These are phyloP conservation scores for Aldrovandia affinis DNA, from an alignment of 2,797 vertebrate genomes.

Conservation along the genomic window DNA sequence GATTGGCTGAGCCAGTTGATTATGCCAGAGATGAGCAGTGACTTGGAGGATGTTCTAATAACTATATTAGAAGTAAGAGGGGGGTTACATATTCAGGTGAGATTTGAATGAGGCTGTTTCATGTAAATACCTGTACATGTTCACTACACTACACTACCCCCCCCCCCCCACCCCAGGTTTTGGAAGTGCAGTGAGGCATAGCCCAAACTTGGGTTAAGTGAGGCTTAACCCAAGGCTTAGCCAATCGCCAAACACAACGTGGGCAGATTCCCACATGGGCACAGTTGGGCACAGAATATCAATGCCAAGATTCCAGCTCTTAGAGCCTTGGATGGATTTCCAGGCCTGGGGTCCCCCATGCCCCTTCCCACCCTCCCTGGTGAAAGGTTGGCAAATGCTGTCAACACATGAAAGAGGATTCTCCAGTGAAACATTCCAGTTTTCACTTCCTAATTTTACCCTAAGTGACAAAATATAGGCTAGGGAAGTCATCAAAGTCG, in stretches of 20 bases:
- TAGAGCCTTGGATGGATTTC: slow-evolving; percentile 25
- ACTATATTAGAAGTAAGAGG: slow-evolving; percentile 9
- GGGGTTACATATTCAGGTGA: slow-evolving; percentile 36
- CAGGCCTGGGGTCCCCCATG: neutral
- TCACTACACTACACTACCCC: slow-evolving; percentile 49
- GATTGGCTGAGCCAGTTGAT: neutral
- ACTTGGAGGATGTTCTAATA: neutral
- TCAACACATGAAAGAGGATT: slow-evolving; percentile 49
- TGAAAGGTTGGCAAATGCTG: slow-evolving; percentile 35
- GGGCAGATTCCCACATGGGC: neutral
- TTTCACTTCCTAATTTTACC: slow-evolving; percentile 19
- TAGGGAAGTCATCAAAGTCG: neutral
- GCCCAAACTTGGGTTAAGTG: too few species aligned
- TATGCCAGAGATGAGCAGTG: neutral
- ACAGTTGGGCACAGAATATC: neutral
- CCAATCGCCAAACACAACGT: neutral
- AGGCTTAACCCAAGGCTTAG: neutral
- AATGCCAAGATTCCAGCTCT: neutral
- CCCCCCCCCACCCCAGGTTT: slow-evolving; percentile 20
- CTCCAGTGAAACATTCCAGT: slow-evolving; percentile 43
- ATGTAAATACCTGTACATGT: slow-evolving; percentile 53
- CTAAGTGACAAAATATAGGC: neutral
- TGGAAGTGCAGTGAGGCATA: too few species aligned
- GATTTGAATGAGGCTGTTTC: slow-evolving; percentile 45
- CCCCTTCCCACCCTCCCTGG: slow-evolving; percentile 6